phyloP scores from a whole-genome alignment of 2,113 vertebrate species.

The Eurystomus gularis region DNA sequence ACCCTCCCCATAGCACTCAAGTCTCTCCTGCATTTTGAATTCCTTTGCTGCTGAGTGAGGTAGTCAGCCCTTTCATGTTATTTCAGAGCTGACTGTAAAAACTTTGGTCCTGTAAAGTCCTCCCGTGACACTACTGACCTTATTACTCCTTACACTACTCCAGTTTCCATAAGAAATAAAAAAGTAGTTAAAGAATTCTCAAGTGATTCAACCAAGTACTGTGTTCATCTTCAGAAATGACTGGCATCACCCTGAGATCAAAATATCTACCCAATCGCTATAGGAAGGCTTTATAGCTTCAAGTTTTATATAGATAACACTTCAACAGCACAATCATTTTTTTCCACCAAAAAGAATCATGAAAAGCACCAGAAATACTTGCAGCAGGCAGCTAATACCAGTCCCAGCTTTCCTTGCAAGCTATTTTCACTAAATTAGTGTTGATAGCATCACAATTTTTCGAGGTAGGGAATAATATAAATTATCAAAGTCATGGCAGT shows the following conservation, averaged over 20 bases:
- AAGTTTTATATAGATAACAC: neutral
- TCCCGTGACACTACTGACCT: neutral
- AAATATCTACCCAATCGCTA: neutral
- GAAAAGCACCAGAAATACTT: neutral
- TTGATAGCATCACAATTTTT: neutral
- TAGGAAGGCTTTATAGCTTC: neutral
- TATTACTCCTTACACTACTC: neutral
- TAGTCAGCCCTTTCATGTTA: neutral
- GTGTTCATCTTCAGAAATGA: constrained; percentile 24
- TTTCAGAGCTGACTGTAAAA: constrained; percentile 42
- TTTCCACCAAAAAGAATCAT: neutral
- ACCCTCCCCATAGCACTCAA: neutral
- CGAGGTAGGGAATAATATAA: neutral
- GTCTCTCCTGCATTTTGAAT: constrained; percentile 12
- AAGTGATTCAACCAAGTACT: constrained; percentile 41
- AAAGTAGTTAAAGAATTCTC: constrained; percentile 5
- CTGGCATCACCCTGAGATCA: constrained; percentile 26
- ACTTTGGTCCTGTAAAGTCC: neutral
- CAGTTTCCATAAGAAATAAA: neutral
- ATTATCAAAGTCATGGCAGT: neutral
- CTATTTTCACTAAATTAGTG: neutral
- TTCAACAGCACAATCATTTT: neutral
- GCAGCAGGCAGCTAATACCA: neutral
- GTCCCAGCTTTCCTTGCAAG: neutral
- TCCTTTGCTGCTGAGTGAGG: neutral